These are phyloP conservation scores for Alligator sinensis DNA, from an alignment of 2,113 vertebrate species.

Conservation along the genomic window DNA sequence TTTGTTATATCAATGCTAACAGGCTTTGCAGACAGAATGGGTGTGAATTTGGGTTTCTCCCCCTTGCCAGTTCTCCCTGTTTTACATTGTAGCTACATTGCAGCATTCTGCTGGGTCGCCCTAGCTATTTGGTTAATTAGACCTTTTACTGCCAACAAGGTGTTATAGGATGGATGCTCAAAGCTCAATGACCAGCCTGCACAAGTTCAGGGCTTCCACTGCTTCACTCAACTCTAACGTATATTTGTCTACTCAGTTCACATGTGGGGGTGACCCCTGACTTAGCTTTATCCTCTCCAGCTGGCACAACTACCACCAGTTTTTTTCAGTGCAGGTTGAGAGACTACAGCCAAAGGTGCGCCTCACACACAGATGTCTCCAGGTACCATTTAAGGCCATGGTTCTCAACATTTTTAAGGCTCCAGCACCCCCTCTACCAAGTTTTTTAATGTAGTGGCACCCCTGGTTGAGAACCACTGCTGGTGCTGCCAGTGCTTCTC, in stretches of 20 bases:
- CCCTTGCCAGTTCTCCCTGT: not conserved
- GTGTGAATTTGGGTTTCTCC: not conserved
- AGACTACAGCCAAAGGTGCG: not conserved
- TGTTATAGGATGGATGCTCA: not conserved
- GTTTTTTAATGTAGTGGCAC: too few relatives aligned
- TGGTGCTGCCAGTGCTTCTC: too few relatives aligned
- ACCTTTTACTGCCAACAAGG: too few relatives aligned
- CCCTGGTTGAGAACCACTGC: too few relatives aligned
- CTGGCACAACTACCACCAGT: not conserved
- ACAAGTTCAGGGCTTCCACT: not conserved
- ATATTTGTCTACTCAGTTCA: not conserved
- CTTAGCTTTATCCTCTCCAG: fast-evolving
- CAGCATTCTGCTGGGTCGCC: not conserved
- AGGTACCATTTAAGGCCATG: not conserved
- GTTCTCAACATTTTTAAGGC: not conserved
- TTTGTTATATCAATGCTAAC: not conserved
- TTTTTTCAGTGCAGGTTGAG: fast-evolving
- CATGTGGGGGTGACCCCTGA: not conserved
- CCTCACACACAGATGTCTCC: not conserved
- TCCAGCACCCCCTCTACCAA: too few relatives aligned
- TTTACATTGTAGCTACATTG: not conserved
- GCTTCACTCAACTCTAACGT: not conserved
- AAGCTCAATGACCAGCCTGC: not conserved
- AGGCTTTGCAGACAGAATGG: not conserved
- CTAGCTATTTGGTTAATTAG: not conserved